These are phyloP conservation scores for Trichomycterus rosablanca DNA, from an alignment of 2,113 vertebrate species.

Conservation along the genomic window DNA sequence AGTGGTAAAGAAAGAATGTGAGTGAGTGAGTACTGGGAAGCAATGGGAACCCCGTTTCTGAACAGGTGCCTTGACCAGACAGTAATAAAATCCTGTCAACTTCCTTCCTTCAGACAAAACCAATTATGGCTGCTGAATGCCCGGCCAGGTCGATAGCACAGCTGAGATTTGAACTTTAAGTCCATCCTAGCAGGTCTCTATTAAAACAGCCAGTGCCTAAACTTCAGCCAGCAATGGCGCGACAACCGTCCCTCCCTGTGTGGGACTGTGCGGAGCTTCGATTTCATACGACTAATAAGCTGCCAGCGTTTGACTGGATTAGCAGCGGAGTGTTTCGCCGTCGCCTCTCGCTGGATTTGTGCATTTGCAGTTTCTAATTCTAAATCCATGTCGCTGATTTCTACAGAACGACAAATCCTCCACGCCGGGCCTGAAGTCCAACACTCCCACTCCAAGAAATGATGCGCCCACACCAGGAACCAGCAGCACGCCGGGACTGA, in stretches of 20 bases:
- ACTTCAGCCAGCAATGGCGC: too few species aligned
- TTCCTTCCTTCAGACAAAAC: too few species aligned
- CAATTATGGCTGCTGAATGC: too few species aligned
- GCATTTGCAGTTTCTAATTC: slow-evolving; percentile 26
- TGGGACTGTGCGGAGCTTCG: slow-evolving; percentile 49
- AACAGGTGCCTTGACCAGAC: too few species aligned
- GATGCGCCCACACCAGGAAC: slow-evolving; percentile 93
- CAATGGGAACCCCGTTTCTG: too few species aligned
- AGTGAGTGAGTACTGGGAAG: too few species aligned
- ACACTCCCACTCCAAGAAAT: slow-evolving; percentile 88
- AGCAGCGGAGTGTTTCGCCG: slow-evolving; percentile 52
- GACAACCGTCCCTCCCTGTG: background rate
- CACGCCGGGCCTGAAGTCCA: slow-evolving; percentile 92
- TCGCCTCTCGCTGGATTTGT: slow-evolving; percentile 55
- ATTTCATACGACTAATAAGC: slow-evolving; percentile 56
- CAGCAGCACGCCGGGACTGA: slow-evolving; percentile 88
- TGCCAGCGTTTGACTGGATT: slow-evolving; percentile 65
- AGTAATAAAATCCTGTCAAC: too few species aligned
- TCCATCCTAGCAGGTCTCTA: too few species aligned
- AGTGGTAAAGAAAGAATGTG: too few species aligned
- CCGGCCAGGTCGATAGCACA: too few species aligned
- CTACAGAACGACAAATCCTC: slow-evolving; percentile 92
- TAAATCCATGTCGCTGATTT: slow-evolving; percentile 26
- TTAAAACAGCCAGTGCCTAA: too few species aligned
- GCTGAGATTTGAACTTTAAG: too few species aligned